Conservation (phyloP, 2,113 vertebrate genomes). For the Brachyhypopomus occidentalis region DNA sequence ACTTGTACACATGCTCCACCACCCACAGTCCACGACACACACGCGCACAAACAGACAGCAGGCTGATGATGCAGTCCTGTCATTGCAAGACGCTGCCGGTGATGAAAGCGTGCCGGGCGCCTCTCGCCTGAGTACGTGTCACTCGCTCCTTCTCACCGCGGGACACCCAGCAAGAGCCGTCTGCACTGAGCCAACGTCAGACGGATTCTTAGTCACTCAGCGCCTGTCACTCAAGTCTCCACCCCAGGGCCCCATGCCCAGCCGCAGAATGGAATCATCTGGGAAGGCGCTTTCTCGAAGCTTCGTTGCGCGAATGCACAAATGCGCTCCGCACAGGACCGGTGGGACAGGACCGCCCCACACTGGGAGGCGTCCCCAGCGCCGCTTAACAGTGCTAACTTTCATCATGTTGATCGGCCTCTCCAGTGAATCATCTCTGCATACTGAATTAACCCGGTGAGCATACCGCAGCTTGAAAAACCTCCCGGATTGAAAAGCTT, state of each 20-base stretch:
- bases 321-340: background rate
- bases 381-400: slow-evolving; percentile 17
- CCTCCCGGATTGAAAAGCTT: slow-evolving; percentile 6
- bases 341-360: background rate
- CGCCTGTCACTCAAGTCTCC: slow-evolving; percentile 17
- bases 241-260: background rate
- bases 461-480: slow-evolving; percentile 21
- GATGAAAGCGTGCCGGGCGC: slow-evolving; percentile 44
- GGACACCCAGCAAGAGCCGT: too few species aligned
- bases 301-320: slow-evolving; percentile 17
- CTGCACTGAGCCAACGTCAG: background rate
- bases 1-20: slow-evolving; percentile 21
- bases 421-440: background rate
- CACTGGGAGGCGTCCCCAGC: background rate
- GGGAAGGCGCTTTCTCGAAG: background rate
- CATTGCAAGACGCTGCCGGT: slow-evolving; percentile 37
- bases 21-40: slow-evolving; percentile 9
- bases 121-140: too few species aligned
- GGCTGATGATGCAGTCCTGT: slow-evolving; percentile 47
- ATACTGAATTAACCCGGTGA: slow-evolving; percentile 14
- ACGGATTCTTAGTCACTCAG: slow-evolving; percentile 49
- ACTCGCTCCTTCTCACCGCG: too few species aligned
- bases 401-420: background rate
- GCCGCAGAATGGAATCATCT: background rate
- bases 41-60: slow-evolving; percentile 21